phyloP scores from a whole-genome alignment of 1,140 invertebrate species.

The Condylostylus longicornis region DNA sequence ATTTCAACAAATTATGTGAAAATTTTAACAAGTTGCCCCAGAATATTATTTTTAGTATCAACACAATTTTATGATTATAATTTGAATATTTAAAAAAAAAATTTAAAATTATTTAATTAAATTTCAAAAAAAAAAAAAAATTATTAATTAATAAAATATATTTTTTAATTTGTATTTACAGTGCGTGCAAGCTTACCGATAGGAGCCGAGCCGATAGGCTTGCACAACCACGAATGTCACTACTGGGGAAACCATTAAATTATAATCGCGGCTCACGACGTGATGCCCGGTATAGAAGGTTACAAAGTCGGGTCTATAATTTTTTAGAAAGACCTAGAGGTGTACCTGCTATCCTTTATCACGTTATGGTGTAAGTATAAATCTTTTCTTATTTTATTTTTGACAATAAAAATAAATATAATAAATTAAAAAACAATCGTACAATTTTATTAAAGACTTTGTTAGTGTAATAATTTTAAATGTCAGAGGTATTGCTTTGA shows the following conservation, averaged over 20 bases:
- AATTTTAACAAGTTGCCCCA: no score
- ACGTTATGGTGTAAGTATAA: conserved; percentile 78
- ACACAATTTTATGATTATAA: no score
- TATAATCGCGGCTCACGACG: conserved; percentile 64
- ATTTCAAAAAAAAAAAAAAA: no score
- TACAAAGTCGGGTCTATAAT: conserved; percentile 84
- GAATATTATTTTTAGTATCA: no score
- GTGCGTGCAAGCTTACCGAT: conserved; percentile 30
- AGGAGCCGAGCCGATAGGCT: conserved; percentile 41
- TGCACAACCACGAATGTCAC: conserved; percentile 68
- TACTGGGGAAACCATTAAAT: conserved; percentile 78
- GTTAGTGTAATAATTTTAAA: no score
- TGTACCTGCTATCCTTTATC: conserved; percentile 70
- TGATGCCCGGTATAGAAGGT: conserved; percentile 73
- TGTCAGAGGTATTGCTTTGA: no score
- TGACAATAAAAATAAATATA: neutral
- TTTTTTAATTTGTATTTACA: conserved; percentile 9
- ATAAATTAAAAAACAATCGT: neutral
- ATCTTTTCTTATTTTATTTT: neutral
- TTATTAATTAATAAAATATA: neutral
- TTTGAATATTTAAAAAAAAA: no score
- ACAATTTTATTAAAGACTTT: no score
- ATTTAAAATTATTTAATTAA: no score
- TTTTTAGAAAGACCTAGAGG: conserved; percentile 84
- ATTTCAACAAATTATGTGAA: no score